These are phyloP conservation scores for Ptilodon capucinus DNA, from an alignment of 2,888 invertebrate genomes.

Conservation along the genomic window DNA sequence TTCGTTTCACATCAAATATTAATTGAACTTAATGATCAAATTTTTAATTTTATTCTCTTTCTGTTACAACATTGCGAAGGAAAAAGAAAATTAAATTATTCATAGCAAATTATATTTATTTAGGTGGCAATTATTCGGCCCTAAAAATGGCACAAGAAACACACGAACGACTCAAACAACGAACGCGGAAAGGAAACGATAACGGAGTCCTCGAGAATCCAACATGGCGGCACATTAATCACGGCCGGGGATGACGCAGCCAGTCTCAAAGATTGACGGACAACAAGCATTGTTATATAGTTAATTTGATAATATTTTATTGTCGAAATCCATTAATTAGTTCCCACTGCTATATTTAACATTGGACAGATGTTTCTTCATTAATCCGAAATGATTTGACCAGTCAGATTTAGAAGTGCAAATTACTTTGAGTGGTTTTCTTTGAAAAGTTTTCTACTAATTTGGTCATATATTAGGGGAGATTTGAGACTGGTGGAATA, in stretches of 20 bases:
- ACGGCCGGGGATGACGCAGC: slow-evolving; percentile 22
- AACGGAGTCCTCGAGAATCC: slow-evolving; percentile 17
- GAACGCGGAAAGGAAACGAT: slow-evolving; percentile 9
- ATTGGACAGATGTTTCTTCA: not conserved
- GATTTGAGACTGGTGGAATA: too few species aligned
- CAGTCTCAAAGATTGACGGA: slow-evolving; percentile 24
- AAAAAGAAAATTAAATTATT: not conserved
- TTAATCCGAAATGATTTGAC: not conserved
- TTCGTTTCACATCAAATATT: too few species aligned
- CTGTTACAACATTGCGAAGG: too few species aligned
- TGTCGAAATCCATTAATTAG: not conserved
- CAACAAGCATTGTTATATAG: slow-evolving; percentile 13
- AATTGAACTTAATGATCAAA: too few species aligned
- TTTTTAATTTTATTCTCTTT: too few species aligned
- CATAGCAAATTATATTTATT: not conserved
- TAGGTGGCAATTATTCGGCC: not conserved
- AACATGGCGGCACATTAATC: slow-evolving; percentile 39
- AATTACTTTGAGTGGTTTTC: not conserved
- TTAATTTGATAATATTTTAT: slow-evolving; percentile 3
- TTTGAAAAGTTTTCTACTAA: not conserved
- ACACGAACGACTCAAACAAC: slow-evolving; percentile 8
- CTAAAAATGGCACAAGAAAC: slow-evolving; percentile 1
- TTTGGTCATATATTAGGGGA: too few species aligned
- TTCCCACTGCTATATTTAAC: not conserved
- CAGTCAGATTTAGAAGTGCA: not conserved